Evolutionary conservation across 1,140 invertebrate species (phyloP).

Genomic region (Heliothis subflexa): DNA sequence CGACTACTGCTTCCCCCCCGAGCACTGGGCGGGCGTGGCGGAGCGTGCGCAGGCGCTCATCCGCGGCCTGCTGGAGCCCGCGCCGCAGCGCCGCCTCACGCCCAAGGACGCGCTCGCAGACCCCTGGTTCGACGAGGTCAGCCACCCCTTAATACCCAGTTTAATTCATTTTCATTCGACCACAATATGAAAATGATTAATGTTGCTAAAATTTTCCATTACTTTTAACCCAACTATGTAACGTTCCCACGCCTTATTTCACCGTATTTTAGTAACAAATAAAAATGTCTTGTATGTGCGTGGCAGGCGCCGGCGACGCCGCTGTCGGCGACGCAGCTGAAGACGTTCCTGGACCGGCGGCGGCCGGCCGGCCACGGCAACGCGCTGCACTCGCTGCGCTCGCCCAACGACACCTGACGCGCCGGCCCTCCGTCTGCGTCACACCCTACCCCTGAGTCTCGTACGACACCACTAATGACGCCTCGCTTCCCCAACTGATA

Average conservation of each 20-base stretch:
- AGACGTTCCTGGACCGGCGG: conserved; percentile 79
- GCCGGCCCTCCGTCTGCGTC: conserved; percentile 10
- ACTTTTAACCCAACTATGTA: too few species aligned
- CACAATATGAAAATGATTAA: too few species aligned
- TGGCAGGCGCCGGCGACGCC: conserved; percentile 65
- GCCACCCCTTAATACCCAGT: not conserved
- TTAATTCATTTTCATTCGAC: too few species aligned
- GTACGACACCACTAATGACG: conserved; percentile 8
- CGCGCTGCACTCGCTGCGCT: conserved; percentile 70
- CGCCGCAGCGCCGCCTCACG: conserved; percentile 86
- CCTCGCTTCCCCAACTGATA: conserved; percentile 52
- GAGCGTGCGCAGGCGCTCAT: conserved; percentile 90
- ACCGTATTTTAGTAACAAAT: not conserved
- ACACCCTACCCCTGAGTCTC: not conserved
- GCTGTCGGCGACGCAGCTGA: conserved; percentile 72
- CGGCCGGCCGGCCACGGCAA: conserved; percentile 74
- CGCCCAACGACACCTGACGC: conserved; percentile 77
- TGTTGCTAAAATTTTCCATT: too few species aligned
- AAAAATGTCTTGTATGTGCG: not conserved
- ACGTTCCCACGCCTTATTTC: too few species aligned
- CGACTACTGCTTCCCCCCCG: conserved; percentile 94
- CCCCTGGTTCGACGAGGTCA: conserved; percentile 88
- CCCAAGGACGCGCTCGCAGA: conserved; percentile 86
- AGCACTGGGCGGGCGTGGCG: conserved; percentile 91
- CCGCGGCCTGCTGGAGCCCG: conserved; percentile 87